Evolutionary conservation across 1,140 invertebrate species (phyloP), one percentile per base, ranked within the genome.

Genomic region (Kradibia gibbosae): DNA sequence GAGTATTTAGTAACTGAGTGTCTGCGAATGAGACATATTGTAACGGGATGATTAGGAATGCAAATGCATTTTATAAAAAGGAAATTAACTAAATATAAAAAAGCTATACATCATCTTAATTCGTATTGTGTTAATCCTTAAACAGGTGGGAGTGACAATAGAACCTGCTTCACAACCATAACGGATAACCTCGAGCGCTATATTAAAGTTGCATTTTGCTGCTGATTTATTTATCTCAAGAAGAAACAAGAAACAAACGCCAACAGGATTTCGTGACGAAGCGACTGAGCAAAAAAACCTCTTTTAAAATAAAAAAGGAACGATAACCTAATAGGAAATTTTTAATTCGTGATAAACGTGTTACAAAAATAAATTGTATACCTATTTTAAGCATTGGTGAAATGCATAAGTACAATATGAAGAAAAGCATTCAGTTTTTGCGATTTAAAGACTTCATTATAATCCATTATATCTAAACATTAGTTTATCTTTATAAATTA

Each of bases 131-230:
- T n/a, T 34, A 67, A 67, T 67, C 5, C 62, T 22, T 67, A 39
- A 39, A 67, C 1, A 67, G 34, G 7, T 7, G 8, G n/a, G 20
- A 1, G 7, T 4, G 4, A 39, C 22, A 62, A 55, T n/a, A 45
- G 62, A 78, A 67, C 34, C 48, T 28, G 53, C n/a, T n/a, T 74
- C 20, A 28, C n/a, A 20, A 10, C 25, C n/a, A n/a, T 10, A 31
- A n/a, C 13, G 22, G 15, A 42, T 42, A 62, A 17, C 76, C 75
- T 78, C 75, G 75, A 25, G 11, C 2, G 13, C 28, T 50, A 67
- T 70, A 78, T 78, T 67, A 70, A 70, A 78, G 50, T 25, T 20
- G 31, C 17, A 17, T 74, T 74, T 80, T 80, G 60, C 31, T 70
- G 36, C 8, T 70, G 45, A 20, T 34, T 2, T 70, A 70, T 45